These are phyloP conservation scores for Machimus rusticus DNA, from an alignment of 2,888 invertebrate species.

Conservation along the genomic window DNA sequence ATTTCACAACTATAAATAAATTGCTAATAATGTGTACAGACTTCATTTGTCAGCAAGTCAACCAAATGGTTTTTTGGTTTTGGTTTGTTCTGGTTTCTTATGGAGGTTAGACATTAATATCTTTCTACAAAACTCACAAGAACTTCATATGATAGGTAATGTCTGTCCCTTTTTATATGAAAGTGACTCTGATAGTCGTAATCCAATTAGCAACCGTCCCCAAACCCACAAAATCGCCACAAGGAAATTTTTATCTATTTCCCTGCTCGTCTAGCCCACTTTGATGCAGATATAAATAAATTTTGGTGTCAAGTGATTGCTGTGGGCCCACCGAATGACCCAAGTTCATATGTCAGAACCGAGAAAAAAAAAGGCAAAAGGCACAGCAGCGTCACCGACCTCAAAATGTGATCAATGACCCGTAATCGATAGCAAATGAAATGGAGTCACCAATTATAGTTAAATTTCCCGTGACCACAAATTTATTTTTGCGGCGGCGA, in stretches of 20 bases:
- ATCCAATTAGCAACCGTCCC: neutral
- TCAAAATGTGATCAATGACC: neutral
- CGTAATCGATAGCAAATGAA: constrained; percentile 5
- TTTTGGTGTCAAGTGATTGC: neutral
- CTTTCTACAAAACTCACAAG: too few relatives aligned
- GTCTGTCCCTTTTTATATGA: neutral
- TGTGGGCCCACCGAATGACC: neutral
- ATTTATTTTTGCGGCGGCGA: constrained; percentile 42
- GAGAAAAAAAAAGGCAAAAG: neutral
- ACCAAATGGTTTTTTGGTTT: too few relatives aligned
- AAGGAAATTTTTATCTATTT: neutral
- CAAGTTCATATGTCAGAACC: neutral
- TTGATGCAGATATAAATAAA: neutral
- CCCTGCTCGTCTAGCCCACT: neutral
- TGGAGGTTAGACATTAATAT: too few relatives aligned
- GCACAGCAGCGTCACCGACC: neutral
- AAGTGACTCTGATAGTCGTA: neutral
- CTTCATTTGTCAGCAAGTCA: too few relatives aligned
- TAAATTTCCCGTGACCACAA: constrained; percentile 44
- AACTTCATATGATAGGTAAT: neutral
- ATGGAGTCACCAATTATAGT: constrained; percentile 38
- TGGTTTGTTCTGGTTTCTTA: too few relatives aligned
- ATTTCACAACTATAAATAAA: too few relatives aligned
- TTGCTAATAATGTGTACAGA: too few relatives aligned
- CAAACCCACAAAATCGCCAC: neutral